Evolutionary conservation across 1,140 invertebrate species (phyloP), one percentile per base, ranked within the genome.

Genomic region (Cecropterus lyciades): DNA sequence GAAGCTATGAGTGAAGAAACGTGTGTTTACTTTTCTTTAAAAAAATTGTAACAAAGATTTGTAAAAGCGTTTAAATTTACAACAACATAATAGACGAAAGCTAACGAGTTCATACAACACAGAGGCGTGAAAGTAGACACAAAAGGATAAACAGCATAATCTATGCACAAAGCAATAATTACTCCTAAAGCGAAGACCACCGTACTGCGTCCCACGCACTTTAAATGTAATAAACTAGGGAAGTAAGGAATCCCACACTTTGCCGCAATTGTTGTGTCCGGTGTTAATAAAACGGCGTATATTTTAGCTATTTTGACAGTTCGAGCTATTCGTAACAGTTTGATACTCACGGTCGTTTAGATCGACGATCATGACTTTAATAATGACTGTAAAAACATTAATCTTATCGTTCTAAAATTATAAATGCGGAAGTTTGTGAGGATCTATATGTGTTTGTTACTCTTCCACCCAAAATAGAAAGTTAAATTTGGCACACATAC

Each of bases 281-380:
- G 81, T 83, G 82, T 89, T 89, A 87, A 89, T 89, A 88, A 87
- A 91, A 91, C 81, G 85, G 73, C 72, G 71, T 85, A 89, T 91
- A 91, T 89, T 85, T 91, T 82, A 91, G 79, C 82, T 87, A 91
- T 91, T 89, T 91, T 91, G 88, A 91, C 88, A 88, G 81, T 86
- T 87, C 73, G 52, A 79, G 77, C 86, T 85, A 82, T 90, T 89
- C 69, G 79, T 85, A 87, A 82, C 72, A 69, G 40, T 55, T 40
- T 46, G 45, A 66, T 77, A 86, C 80, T 79, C 75, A 87, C 70
- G 10, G 80, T 3, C 13, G 0, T 20, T 10, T 11, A 10, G 65
- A n/a, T 17, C 51, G 53, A 42, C 6, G 3, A 79, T 56, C 69
- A 42, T 16, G n/a, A n/a, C n/a, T n/a, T n/a, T n/a, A n/a, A n/a